Percentiles rank a stretch among this genome's conserved stretches.
These are phyloP conservation scores for Trichomalopsis sarcophagae DNA, from an alignment of 1,140 invertebrate genomes.

Conservation along the genomic window DNA sequence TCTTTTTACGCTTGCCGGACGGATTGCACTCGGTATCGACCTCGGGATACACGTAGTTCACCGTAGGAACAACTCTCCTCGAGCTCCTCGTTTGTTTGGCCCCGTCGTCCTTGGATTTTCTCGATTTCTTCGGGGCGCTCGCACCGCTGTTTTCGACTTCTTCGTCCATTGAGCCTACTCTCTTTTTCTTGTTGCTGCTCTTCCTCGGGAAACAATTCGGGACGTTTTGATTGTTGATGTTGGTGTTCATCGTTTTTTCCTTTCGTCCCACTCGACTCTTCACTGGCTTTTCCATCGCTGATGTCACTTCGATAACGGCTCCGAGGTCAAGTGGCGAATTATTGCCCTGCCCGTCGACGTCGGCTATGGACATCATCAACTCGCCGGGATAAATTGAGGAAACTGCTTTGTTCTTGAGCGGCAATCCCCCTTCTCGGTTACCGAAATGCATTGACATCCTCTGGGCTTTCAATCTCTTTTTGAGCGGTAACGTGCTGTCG, in stretches of 20 bases:
- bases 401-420: conserved; percentile 43
- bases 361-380: conserved; percentile 66
- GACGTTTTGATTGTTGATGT: conserved; percentile 38
- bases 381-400: conserved; percentile 62
- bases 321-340: conserved; percentile 21
- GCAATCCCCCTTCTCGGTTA: conserved; percentile 45
- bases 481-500: conserved; percentile 66
- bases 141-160: conserved; percentile 11
- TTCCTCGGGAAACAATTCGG: conserved; percentile 42
- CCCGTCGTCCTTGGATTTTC: conserved; percentile 11
- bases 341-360: conserved; percentile 47
- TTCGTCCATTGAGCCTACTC: background rate
- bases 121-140: conserved; percentile 20
- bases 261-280: background rate
- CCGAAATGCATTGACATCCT: conserved; percentile 56
- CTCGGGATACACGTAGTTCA: conserved; percentile 69
- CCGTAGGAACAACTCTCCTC: conserved; percentile 67
- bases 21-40: conserved; percentile 66
- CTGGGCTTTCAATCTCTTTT: conserved; percentile 68
- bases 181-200: conserved; percentile 7
- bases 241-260: conserved; percentile 25
- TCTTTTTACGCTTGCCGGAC: conserved; percentile 65
- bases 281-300: background rate
- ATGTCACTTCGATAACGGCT: conserved; percentile 19
- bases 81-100: conserved; percentile 62